Evolutionary conservation across 2,113 vertebrate species (phyloP).

Genomic region (Illadopsis cleaveri): DNA sequence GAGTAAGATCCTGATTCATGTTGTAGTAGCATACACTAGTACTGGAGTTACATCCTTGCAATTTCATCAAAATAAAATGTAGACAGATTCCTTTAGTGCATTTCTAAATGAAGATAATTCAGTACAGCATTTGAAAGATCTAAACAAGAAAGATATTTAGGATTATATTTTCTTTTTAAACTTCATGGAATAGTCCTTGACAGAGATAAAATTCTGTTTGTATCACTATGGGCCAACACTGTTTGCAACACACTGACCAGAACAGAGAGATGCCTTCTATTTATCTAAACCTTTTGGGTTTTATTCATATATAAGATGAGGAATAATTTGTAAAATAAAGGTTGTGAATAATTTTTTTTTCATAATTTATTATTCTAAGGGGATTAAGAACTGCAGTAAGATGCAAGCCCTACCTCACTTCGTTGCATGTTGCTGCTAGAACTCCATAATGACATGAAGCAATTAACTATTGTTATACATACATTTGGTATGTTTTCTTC

Average conservation of each 20-base stretch:
- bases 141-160: background rate
- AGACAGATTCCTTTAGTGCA: background rate
- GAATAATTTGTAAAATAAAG: slow-evolving; percentile 19
- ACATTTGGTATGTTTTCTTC: background rate
- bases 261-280: background rate
- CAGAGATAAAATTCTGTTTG: background rate
- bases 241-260: background rate
- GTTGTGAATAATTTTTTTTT: background rate
- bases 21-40: background rate
- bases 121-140: background rate
- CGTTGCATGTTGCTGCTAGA: background rate
- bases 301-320: background rate
- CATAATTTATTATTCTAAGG: background rate
- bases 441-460: background rate
- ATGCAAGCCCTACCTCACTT: background rate
- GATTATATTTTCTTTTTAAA: background rate
- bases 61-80: background rate
- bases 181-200: background rate
- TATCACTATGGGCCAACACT: background rate
- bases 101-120: background rate
- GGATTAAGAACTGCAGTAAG: background rate
- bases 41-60: background rate
- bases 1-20: background rate
- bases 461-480: background rate
- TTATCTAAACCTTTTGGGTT: background rate